A percentile compares a stretch with the other conserved stretches of the same genome.
phyloP scores from a whole-genome alignment of 1,140 invertebrate species.

The Megalopta genalis region DNA sequence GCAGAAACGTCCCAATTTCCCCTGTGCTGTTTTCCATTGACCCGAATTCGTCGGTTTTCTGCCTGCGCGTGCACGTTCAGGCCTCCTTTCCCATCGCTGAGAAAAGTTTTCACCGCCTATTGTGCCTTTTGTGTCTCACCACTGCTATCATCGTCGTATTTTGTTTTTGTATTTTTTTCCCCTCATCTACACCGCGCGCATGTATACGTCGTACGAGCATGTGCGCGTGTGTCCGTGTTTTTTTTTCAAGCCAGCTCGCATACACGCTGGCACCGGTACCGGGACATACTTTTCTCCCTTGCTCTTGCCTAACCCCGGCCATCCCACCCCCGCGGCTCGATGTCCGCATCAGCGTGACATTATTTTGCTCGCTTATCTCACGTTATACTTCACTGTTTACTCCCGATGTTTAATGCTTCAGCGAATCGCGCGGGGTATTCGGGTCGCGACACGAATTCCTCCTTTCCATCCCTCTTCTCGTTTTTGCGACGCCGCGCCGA shows the following conservation, averaged over 20 bases:
- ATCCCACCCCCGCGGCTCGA: constrained; percentile 7
- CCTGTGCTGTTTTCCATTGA: constrained; percentile 43
- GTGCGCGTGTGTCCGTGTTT: background rate
- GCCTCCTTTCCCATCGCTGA: constrained; percentile 10
- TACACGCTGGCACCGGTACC: background rate
- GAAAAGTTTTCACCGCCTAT: constrained; percentile 58
- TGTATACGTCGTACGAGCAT: too few species aligned
- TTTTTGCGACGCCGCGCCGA: background rate
- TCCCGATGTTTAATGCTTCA: constrained; percentile 26
- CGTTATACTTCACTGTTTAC: constrained; percentile 29
- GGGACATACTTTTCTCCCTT: constrained; percentile 13
- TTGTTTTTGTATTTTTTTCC: constrained; percentile 36
- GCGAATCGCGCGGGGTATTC: constrained; percentile 31
- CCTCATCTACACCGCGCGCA: too few species aligned
- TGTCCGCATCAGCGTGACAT: constrained; percentile 35
- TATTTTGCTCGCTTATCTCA: constrained; percentile 33
- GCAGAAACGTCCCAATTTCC: constrained; percentile 19
- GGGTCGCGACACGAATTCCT: constrained; percentile 20
- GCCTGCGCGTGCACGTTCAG: background rate
- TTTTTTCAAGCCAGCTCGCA: constrained; percentile 36
- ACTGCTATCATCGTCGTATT: constrained; percentile 37
- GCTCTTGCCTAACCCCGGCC: background rate
- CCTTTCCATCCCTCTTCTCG: background rate
- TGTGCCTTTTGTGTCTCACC: constrained; percentile 51
- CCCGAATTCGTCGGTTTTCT: constrained; percentile 48